phyloP scores from a whole-genome alignment of 2,888 invertebrate species.

The Strigamia maritima region DNA sequence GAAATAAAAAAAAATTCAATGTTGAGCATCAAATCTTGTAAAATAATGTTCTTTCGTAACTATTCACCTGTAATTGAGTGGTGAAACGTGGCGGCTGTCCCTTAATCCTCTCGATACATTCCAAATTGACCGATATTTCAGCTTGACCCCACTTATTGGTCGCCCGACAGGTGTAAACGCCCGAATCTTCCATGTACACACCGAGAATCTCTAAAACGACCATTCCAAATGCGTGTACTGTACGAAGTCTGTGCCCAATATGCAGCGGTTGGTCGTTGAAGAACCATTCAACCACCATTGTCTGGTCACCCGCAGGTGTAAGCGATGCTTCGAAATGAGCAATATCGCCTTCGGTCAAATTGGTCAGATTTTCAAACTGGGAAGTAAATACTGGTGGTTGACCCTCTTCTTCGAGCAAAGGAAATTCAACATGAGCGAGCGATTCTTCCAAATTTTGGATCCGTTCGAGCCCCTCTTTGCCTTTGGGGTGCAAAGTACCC shows the following conservation, averaged over 20 bases:
- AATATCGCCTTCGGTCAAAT: conserved; percentile 89
- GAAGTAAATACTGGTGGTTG: conserved; percentile 84
- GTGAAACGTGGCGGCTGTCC: conserved; percentile 86
- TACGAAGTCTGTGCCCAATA: conserved; percentile 74
- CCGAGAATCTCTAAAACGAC: conserved; percentile 94
- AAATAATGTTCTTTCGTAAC: conserved; percentile 7
- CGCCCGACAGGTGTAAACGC: conserved; percentile 81
- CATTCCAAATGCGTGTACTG: conserved; percentile 96
- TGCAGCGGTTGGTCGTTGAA: conserved; percentile 77
- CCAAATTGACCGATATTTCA: conserved; percentile 76
- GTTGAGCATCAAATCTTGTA: neutral
- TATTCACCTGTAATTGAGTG: conserved; percentile 64
- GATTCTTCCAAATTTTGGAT: conserved; percentile 88
- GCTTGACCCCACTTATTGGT: conserved; percentile 85
- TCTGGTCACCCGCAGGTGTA: conserved; percentile 88
- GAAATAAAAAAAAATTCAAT: conserved; percentile 48
- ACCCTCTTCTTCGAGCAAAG: conserved; percentile 70
- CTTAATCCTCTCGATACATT: conserved; percentile 74
- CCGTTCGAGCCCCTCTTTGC: conserved; percentile 85
- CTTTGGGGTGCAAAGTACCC: conserved; percentile 89
- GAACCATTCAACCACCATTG: conserved; percentile 94
- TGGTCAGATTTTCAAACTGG: conserved; percentile 72
- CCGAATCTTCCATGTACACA: conserved; percentile 87
- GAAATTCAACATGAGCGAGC: conserved; percentile 54
- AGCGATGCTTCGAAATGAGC: conserved; percentile 97